phyloP scores from a whole-genome alignment of 2,113 vertebrate species.

The Promerops cafer region DNA sequence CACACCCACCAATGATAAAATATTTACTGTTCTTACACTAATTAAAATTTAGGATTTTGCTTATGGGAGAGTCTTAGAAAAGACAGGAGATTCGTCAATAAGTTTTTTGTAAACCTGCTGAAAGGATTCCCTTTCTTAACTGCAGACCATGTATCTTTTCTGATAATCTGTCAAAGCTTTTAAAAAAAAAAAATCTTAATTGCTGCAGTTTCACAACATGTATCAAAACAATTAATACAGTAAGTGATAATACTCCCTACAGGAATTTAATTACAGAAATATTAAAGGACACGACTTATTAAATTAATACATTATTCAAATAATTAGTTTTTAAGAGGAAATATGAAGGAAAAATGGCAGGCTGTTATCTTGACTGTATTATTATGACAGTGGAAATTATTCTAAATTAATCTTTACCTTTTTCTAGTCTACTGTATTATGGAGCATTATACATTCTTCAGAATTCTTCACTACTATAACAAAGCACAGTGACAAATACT shows the following conservation, averaged over 20 bases:
- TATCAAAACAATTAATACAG: not conserved
- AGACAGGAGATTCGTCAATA: not conserved
- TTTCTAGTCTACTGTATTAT: not conserved
- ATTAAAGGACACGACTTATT: not conserved
- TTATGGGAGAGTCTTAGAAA: not conserved
- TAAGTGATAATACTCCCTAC: not conserved
- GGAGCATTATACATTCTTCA: not conserved
- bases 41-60: not conserved
- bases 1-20: not conserved
- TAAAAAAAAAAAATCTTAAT: not conserved
- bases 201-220: not conserved
- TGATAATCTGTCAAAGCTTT: not conserved
- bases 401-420: not conserved
- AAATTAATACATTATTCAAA: not conserved
- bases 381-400: not conserved
- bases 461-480: not conserved
- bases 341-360: not conserved
- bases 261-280: not conserved
- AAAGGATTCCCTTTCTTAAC: slow-evolving; percentile 27
- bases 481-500: not conserved
- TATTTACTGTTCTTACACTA: not conserved
- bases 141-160: not conserved
- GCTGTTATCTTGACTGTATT: not conserved
- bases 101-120: not conserved
- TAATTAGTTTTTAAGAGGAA: not conserved